Conservation (phyloP, 2,797 vertebrate genomes). For the Craterocephalus amniculus region DNA sequence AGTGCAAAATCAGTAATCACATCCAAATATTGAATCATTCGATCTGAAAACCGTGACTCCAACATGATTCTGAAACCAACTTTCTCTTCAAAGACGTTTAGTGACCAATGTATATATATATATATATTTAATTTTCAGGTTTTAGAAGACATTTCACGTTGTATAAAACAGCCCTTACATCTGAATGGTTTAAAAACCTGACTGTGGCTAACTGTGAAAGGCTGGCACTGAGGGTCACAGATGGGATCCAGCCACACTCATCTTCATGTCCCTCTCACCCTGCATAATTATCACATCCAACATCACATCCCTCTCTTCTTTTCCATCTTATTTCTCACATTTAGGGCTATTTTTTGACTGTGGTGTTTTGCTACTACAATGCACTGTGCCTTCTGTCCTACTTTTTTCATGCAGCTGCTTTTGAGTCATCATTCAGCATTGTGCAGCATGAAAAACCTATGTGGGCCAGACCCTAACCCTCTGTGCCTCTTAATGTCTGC, state of each 20-base stretch:
- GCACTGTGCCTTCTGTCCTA: constrained; percentile 23
- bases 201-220: constrained; percentile 44
- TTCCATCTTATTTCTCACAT: constrained; percentile 59
- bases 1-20: background rate
- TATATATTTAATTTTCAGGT: background rate
- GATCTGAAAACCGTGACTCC: background rate
- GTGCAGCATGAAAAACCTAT: constrained; percentile 43
- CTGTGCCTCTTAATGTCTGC: constrained; percentile 43
- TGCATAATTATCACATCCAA: constrained; percentile 72
- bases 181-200: constrained; percentile 18
- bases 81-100: background rate
- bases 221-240: constrained; percentile 69
- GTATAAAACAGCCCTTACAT: background rate
- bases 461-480: constrained; percentile 36
- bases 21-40: background rate
- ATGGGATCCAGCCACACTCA: constrained; percentile 72
- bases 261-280: constrained; percentile 64
- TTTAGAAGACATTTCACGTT: background rate
- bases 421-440: constrained; percentile 32
- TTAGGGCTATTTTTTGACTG: constrained; percentile 45
- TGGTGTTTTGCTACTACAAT: constrained; percentile 32
- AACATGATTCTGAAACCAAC: background rate
- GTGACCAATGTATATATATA: background rate
- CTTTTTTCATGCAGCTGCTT: constrained; percentile 41
- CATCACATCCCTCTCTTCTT: constrained; percentile 44